phyloP scores from a whole-genome alignment of 2,797 vertebrate species.

The Amniataba percoides region DNA sequence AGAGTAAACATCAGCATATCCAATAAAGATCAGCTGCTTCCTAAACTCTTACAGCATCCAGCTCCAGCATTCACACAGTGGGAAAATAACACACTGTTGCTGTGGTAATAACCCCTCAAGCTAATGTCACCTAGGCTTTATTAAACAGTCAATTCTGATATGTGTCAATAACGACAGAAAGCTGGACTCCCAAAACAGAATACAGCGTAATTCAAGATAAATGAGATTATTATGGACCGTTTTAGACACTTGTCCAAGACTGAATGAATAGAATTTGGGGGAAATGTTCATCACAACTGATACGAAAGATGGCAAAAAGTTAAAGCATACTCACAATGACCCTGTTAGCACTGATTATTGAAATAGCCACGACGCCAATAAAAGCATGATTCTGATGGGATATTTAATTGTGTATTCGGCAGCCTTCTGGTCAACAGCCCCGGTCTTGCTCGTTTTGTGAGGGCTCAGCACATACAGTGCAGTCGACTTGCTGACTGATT shows the following conservation, averaged over 20 bases:
- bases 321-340: background rate
- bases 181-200: background rate
- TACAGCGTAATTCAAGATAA: background rate
- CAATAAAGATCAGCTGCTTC: no score
- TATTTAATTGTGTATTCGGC: slow-evolving; percentile 11
- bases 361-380: background rate
- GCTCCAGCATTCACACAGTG: background rate
- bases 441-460: slow-evolving; percentile 21
- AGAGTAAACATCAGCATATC: no score
- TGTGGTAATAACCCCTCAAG: background rate
- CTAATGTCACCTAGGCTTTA: background rate
- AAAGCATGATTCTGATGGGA: background rate
- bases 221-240: background rate
- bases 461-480: slow-evolving; percentile 58
- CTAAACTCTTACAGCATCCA: background rate
- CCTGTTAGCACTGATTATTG: background rate
- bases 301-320: background rate
- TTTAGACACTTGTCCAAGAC: background rate
- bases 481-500: slow-evolving; percentile 69
- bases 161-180: background rate
- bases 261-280: background rate
- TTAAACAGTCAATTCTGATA: background rate
- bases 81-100: background rate
- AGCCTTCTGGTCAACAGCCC: slow-evolving; percentile 16
- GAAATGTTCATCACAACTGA: background rate